phyloP scores from a whole-genome alignment of 2,113 vertebrate genomes.

The Lynx canadensis region DNA sequence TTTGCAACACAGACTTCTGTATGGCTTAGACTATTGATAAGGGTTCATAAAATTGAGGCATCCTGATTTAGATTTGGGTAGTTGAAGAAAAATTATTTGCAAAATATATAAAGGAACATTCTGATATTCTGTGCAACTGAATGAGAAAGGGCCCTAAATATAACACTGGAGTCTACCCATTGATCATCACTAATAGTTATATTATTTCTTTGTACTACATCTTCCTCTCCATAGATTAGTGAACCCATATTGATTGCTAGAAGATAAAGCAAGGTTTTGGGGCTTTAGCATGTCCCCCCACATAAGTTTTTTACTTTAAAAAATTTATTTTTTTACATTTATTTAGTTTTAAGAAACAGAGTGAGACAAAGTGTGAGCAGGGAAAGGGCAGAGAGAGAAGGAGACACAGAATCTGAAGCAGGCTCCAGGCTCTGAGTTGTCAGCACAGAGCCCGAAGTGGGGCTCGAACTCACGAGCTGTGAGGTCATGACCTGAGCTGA shows the following conservation, averaged over 20 bases:
- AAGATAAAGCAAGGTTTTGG: not conserved
- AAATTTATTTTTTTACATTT: too few species aligned
- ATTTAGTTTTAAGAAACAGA: too few species aligned
- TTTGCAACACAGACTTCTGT: slow-evolving; percentile 30
- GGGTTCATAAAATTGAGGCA: not conserved
- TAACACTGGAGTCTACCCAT: not conserved
- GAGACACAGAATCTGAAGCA: too few species aligned
- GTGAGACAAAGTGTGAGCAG: too few species aligned
- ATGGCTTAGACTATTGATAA: not conserved
- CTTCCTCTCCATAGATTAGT: not conserved
- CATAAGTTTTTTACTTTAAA: not conserved
- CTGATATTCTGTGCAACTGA: not conserved
- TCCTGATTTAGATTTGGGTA: not conserved
- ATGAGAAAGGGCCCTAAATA: not conserved
- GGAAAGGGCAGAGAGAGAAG: too few species aligned
- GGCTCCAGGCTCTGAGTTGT: too few species aligned
- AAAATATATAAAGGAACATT: not conserved
- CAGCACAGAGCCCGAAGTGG: too few species aligned
- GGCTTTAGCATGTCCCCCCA: not conserved
- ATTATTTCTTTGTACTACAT: not conserved
- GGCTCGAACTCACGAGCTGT: too few species aligned
- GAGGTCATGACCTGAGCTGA: too few species aligned
- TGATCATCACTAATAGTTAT: not conserved
- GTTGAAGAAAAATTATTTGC: not conserved
- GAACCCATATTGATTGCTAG: not conserved